Evolutionary conservation across 2,797 vertebrate genomes (phyloP).

Genomic region (Leptoclinus maculatus): DNA sequence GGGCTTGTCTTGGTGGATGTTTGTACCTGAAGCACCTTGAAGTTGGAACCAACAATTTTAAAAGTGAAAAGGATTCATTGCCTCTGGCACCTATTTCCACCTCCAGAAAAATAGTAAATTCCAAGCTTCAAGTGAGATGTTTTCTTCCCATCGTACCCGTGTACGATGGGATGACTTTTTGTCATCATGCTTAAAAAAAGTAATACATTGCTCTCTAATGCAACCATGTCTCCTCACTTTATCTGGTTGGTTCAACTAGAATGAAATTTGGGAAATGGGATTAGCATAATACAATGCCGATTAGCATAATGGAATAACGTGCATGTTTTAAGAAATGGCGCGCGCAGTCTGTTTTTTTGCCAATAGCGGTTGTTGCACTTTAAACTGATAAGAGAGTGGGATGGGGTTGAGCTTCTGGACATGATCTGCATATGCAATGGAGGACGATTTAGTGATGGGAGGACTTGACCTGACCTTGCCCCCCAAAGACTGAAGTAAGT

Average conservation of each 20-base stretch:
- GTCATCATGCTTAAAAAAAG: conserved; percentile 23
- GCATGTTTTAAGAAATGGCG: conserved; percentile 29
- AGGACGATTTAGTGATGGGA: background rate
- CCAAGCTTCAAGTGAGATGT: conserved; percentile 6
- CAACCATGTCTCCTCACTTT: conserved; percentile 42
- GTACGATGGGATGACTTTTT: too few relatives aligned
- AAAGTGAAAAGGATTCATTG: conserved; percentile 51
- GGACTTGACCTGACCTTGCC: background rate
- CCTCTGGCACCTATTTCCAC: too few relatives aligned
- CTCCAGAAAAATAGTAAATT: background rate
- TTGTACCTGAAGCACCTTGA: conserved; percentile 65
- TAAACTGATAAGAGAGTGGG: conserved; percentile 1
- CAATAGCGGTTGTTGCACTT: background rate
- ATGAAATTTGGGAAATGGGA: conserved; percentile 51
- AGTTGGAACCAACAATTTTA: conserved; percentile 53
- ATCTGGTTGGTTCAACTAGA: conserved; percentile 52
- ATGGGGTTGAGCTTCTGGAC: background rate
- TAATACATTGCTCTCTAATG: conserved; percentile 35
- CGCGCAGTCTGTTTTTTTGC: conserved; percentile 15
- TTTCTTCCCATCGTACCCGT: conserved; percentile 21
- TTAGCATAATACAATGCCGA: conserved; percentile 44
- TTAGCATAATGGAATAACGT: conserved; percentile 42
- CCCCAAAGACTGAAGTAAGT: background rate
- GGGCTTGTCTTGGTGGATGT: conserved; percentile 52
- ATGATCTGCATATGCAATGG: background rate